A percentile compares a stretch with the other conserved stretches of the same genome.
Conservation (phyloP, 2,113 vertebrate species). For the Caranx ignobilis region DNA sequence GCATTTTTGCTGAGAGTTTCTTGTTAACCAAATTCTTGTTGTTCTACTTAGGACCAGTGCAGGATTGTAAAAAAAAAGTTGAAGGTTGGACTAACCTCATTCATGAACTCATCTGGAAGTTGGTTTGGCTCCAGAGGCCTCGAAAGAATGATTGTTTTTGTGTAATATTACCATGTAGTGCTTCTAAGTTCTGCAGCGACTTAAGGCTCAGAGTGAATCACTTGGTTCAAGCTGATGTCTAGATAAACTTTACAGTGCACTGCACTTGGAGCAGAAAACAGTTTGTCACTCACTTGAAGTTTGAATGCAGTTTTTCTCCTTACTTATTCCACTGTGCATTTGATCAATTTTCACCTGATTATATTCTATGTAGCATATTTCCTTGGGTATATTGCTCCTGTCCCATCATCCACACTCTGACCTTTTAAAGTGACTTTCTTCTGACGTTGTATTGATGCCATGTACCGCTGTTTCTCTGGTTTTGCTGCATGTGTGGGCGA, state of each 20-base stretch:
- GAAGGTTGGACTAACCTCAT: neutral
- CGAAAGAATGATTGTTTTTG: too few species aligned
- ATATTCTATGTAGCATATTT: neutral
- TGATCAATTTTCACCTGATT: neutral
- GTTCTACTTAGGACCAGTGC: neutral
- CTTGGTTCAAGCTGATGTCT: neutral
- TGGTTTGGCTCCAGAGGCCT: too few species aligned
- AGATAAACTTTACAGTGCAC: neutral
- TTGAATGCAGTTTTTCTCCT: neutral
- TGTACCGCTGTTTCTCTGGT: constrained; percentile 78
- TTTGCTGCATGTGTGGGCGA: constrained; percentile 81
- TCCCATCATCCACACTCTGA: constrained; percentile 54
- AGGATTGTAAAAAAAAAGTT: neutral
- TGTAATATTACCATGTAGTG: neutral
- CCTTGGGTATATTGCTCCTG: constrained; percentile 9
- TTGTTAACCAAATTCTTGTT: neutral
- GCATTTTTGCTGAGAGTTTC: neutral
- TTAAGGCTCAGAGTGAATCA: neutral
- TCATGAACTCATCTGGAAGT: neutral
- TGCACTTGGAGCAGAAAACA: neutral
- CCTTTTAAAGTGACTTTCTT: constrained; percentile 66
- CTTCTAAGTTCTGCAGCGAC: neutral
- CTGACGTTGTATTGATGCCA: constrained; percentile 72
- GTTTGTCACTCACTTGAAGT: neutral
- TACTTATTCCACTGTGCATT: neutral